Base-by-base conservation (phyloP, 1,140 invertebrate genomes). In the Trinorchestia longiramus region DNA sequence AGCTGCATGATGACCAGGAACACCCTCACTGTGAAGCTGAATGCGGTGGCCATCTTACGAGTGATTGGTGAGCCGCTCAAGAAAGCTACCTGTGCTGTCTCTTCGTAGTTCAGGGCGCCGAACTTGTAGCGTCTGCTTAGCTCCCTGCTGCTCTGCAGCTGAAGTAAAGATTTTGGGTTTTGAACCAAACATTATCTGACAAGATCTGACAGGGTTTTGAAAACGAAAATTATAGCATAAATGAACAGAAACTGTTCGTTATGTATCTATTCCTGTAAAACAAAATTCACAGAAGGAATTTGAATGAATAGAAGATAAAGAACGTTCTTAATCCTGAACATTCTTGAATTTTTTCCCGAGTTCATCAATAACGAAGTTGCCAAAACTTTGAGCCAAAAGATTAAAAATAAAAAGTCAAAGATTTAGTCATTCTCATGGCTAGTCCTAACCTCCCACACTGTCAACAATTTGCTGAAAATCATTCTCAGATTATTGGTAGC, bases 1-100 rank as follows among this genome's bases (percentile, higher is more conserved):
- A 94, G 92, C 36, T 94, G 92, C 92, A 94, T 94, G 11, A 45
- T 47, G 36, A 94, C 92, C 92, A 94, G 36, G 44, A 94, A 94
- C 41, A 94, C 36, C 36, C 92, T 44, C 19, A 94, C 92, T 42
- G 92, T 47, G 92, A 94, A 45, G 44, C 92, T 47, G 44, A 94
- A 94, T 0, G 92, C 1, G 40, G 92, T 45, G 8, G 92, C 92
- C 43, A 94, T 17, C 44, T 47, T 94, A 11, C 43, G 43, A 19
- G 43, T 44, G 6, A 47, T 40, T 3, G 92, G 92, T 11, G 92
- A 43, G 43, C 44, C 47, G 43, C 92, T 43, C 23, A 94, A 44
- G 43, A 94, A 94, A 17, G 92, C 92, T 11, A 94, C 92, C 92
- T 94, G 92, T 0, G 92, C 92, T 0, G 92, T 94, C 44, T 94